Conservation (phyloP, 2,888 invertebrate species). For the Plagodis pulveraria region DNA sequence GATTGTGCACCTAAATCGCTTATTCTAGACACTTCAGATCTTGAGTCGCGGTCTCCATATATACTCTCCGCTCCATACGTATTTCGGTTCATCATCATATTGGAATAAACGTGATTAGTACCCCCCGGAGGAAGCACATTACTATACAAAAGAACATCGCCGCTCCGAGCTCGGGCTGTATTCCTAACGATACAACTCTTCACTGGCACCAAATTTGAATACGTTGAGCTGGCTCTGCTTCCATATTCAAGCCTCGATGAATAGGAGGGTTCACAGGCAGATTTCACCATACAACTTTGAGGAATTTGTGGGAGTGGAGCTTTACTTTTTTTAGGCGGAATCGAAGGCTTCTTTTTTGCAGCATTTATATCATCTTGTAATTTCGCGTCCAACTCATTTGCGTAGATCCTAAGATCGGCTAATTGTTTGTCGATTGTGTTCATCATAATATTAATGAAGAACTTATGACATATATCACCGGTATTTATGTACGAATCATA, state of each 20-base stretch:
- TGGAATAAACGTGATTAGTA: conserved; percentile 80
- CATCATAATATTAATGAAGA: conserved; percentile 49
- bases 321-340: conserved; percentile 79
- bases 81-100: conserved; percentile 76
- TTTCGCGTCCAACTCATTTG: conserved; percentile 79
- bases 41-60: conserved; percentile 69
- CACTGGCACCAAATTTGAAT: conserved; percentile 80
- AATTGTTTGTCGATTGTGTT: conserved; percentile 78
- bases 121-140: conserved; percentile 79
- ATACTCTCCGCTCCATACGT: conserved; percentile 79
- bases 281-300: conserved; percentile 90
- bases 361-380: conserved; percentile 79
- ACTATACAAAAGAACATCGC: conserved; percentile 77
- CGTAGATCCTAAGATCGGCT: conserved; percentile 78
- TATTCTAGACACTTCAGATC: conserved; percentile 78
- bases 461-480: conserved; percentile 8
- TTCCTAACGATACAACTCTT: conserved; percentile 81
- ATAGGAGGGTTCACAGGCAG: conserved; percentile 90
- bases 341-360: conserved; percentile 75
- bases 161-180: conserved; percentile 68
- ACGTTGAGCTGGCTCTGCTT: conserved; percentile 77
- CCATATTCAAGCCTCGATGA: conserved; percentile 88
- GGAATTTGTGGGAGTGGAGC: conserved; percentile 87
- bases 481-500: conserved; percentile 25
- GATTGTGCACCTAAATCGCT: conserved; percentile 84